phyloP scores from a whole-genome alignment of 2,888 invertebrate species.

The Eucera pruinosa region DNA sequence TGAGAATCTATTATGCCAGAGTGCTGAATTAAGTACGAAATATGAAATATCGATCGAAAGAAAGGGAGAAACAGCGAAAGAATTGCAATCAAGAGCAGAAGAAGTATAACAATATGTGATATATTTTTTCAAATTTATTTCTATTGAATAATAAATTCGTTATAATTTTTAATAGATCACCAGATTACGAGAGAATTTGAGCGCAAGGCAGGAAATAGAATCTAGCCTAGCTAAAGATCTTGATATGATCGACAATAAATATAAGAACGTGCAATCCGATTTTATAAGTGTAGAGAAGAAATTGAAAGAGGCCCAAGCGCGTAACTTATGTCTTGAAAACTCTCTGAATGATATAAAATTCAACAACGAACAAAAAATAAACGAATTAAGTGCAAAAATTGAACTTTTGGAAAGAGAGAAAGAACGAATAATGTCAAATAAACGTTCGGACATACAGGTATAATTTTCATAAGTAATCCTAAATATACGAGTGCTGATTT shows the following conservation, averaged over 20 bases:
- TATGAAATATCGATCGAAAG: conserved; percentile 12
- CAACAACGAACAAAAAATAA: not conserved
- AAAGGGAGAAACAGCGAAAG: not conserved
- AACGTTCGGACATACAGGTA: conserved; percentile 37
- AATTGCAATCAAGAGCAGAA: conserved; percentile 10
- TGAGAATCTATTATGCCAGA: conserved; percentile 15
- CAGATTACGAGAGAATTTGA: conserved; percentile 35
- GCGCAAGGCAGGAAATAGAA: conserved; percentile 38
- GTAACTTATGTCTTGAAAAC: conserved; percentile 32
- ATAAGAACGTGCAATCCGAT: conserved; percentile 21
- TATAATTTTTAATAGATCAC: conserved; percentile 24
- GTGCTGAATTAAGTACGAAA: conserved; percentile 30
- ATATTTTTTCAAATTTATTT: not conserved
- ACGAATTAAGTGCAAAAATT: conserved; percentile 36
- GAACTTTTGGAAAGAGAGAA: conserved; percentile 42
- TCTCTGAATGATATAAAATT: conserved; percentile 3
- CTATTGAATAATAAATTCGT: not conserved
- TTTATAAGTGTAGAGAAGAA: conserved; percentile 18
- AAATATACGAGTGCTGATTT: not conserved
- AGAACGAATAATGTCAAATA: conserved; percentile 21
- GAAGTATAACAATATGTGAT: conserved; percentile 18
- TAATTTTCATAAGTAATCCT: not conserved
- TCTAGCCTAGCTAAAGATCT: conserved; percentile 39
- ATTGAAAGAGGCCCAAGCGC: conserved; percentile 30
- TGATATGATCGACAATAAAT: conserved; percentile 26